Percentiles rank a stretch among this genome's conserved stretches.
phyloP scores from a whole-genome alignment of 2,797 vertebrate genomes.

The Loriculus beryllinus region DNA sequence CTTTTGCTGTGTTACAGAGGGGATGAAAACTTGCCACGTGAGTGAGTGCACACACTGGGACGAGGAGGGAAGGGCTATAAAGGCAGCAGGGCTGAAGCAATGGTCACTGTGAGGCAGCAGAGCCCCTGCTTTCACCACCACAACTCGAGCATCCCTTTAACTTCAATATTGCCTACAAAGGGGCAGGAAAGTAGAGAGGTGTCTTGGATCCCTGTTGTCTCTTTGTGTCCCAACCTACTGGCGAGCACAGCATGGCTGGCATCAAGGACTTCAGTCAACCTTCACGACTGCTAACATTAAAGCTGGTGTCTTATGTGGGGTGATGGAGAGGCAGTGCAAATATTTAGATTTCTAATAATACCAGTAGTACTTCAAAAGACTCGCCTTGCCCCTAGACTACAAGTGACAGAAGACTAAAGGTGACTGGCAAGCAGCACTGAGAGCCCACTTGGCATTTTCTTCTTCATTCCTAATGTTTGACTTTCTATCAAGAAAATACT shows the following conservation, averaged over 20 bases:
- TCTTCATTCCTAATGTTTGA: constrained; percentile 8
- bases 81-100: background rate
- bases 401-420: background rate
- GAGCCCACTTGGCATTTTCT: constrained; percentile 30
- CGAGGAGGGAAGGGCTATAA: background rate
- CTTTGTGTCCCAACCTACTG: background rate
- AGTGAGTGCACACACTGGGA: fast-evolving
- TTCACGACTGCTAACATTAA: background rate
- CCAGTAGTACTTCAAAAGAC: constrained; percentile 1
- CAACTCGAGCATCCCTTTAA: background rate
- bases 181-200: background rate
- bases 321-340: constrained; percentile 30
- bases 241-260: background rate
- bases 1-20: background rate
- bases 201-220: background rate
- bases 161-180: background rate
- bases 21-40: background rate
- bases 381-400: background rate
- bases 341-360: constrained; percentile 42
- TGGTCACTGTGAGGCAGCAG: background rate
- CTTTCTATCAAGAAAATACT: background rate
- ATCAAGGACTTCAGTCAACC: background rate
- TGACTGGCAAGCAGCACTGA: background rate
- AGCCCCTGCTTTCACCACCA: background rate
- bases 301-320: background rate